phyloP scores from a whole-genome alignment of 2,888 invertebrate species.

The Drosophila borborema region DNA sequence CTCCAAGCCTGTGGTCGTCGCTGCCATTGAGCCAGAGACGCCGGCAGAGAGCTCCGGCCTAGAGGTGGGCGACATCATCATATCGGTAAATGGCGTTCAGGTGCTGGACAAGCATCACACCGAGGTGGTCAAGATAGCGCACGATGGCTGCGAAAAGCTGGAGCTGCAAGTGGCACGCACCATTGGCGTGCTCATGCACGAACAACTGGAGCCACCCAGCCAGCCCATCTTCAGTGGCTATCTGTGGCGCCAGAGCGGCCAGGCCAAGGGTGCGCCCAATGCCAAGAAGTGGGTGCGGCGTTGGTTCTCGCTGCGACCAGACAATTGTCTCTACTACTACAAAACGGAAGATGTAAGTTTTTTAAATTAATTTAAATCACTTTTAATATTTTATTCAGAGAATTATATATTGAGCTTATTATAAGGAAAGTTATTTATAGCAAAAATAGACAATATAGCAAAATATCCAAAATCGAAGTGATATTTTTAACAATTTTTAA shows the following conservation, averaged over 20 bases:
- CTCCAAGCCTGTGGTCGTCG: conserved; percentile 97
- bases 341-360: conserved; percentile 93
- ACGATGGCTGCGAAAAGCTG: conserved; percentile 93
- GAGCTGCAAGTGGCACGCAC: conserved; percentile 95
- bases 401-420: too few relatives aligned
- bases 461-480: background rate
- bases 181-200: conserved; percentile 91
- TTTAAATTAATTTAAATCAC: background rate
- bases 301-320: conserved; percentile 95
- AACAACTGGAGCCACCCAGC: conserved; percentile 87
- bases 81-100: conserved; percentile 95
- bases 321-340: conserved; percentile 97
- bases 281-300: conserved; percentile 92
- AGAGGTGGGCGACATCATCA: conserved; percentile 97
- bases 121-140: conserved; percentile 96
- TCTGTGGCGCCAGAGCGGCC: conserved; percentile 90
- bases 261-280: conserved; percentile 86
- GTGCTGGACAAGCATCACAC: conserved; percentile 97
- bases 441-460: too few relatives aligned
- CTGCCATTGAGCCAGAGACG: conserved; percentile 96
- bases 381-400: background rate
- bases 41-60: conserved; percentile 96
- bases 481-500: background rate
- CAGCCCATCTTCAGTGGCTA: conserved; percentile 90
- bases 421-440: background rate